Conservation (phyloP, 2,797 vertebrate genomes). For the Coregonus ussuriensis region DNA sequence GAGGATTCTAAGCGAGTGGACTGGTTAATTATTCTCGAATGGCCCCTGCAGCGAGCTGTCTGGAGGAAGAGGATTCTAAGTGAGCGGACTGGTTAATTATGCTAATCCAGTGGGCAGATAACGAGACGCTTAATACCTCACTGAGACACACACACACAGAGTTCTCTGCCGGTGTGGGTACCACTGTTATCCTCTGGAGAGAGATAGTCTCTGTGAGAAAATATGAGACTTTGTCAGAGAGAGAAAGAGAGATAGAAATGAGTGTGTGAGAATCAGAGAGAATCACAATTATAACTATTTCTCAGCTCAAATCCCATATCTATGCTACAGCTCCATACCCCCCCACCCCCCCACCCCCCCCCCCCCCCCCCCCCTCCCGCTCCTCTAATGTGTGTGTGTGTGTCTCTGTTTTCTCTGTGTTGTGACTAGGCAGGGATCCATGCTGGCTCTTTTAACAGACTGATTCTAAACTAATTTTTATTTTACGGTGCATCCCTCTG, state of each 20-base stretch:
- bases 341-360: not conserved
- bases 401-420: not conserved
- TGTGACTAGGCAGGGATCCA: constrained; percentile 6
- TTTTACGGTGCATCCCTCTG: constrained; percentile 25
- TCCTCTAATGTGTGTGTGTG: not conserved
- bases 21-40: constrained; percentile 48
- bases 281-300: not conserved
- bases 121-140: constrained; percentile 43
- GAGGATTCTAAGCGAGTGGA: constrained; percentile 40
- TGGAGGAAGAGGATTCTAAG: constrained; percentile 45
- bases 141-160: constrained; percentile 22
- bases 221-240: not conserved
- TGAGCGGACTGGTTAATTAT: constrained; percentile 43
- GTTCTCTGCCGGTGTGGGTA: not conserved
- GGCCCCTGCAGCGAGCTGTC: constrained; percentile 19
- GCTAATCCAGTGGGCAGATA: constrained; percentile 68
- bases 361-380: not conserved
- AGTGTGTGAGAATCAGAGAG: not conserved
- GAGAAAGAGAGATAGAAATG: not conserved
- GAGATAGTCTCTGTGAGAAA: constrained; percentile 9
- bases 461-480: constrained; percentile 34
- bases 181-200: constrained; percentile 3
- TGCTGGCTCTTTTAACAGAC: constrained; percentile 11
- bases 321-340: not conserved
- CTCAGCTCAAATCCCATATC: not conserved